Evolutionary conservation across 2,797 vertebrate species (phyloP).

Genomic region (Chrysocyon brachyurus): DNA sequence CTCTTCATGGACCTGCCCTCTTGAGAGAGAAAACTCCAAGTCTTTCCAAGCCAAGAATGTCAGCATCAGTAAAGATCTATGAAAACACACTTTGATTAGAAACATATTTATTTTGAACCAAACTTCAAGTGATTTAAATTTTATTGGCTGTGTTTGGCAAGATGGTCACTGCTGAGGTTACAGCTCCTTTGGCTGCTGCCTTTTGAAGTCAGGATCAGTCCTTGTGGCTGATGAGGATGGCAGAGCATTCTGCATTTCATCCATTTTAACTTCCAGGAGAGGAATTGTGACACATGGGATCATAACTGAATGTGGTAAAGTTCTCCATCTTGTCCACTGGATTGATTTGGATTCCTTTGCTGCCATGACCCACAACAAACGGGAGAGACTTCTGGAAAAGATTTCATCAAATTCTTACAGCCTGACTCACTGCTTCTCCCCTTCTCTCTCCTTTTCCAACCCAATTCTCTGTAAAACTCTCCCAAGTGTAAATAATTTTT

Average conservation of each 20-base stretch:
- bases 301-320: not conserved
- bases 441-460: not conserved
- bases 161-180: slow-evolving; percentile 12
- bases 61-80: slow-evolving; percentile 45
- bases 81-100: slow-evolving; percentile 71
- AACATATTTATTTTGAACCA: slow-evolving; percentile 50
- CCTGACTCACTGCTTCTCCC: not conserved
- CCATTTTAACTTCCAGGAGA: not conserved
- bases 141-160: slow-evolving; percentile 36
- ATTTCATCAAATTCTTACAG: not conserved
- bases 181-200: not conserved
- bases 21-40: slow-evolving; percentile 55
- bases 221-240: not conserved
- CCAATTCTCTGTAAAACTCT: not conserved
- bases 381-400: not conserved
- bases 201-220: slow-evolving; percentile 53
- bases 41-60: slow-evolving; percentile 58
- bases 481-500: not conserved
- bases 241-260: not conserved
- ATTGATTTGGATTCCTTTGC: not conserved
- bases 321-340: not conserved
- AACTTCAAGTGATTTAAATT: slow-evolving; percentile 47
- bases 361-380: not conserved
- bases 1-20: slow-evolving; percentile 6
- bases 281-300: not conserved